A percentile compares a stretch with the other conserved stretches of the same genome.
Conservation (phyloP, 2,797 vertebrate genomes). For the Scleropages formosus region DNA sequence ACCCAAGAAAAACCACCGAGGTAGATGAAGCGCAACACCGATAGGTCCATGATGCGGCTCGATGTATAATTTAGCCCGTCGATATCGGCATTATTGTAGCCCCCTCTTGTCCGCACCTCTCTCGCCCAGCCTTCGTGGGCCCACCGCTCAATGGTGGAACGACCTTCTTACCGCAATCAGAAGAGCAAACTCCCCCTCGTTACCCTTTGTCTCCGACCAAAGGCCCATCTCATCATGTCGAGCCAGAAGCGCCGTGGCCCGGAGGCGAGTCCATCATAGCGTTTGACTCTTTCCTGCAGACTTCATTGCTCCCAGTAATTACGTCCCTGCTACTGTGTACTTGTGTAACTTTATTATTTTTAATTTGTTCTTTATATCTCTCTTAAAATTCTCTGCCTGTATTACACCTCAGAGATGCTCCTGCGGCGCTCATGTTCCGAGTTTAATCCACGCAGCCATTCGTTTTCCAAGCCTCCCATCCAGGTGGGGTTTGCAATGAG, state of each 20-base stretch:
- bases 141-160: background rate
- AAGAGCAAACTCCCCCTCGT: background rate
- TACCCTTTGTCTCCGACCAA: background rate
- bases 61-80: no score
- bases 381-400: slow-evolving; percentile 1
- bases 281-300: background rate
- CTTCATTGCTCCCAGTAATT: background rate
- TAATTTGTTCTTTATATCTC: slow-evolving; percentile 5
- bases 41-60: no score
- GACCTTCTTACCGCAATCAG: slow-evolving; percentile 6
- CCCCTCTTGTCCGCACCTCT: background rate
- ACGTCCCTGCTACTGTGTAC: background rate
- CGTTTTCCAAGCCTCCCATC: background rate
- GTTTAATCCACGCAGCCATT: background rate
- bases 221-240: background rate
- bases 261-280: background rate
- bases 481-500: no score
- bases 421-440: background rate
- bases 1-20: no score
- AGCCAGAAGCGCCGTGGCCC: background rate
- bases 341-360: slow-evolving; percentile 3
- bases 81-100: background rate
- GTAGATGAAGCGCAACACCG: no score
- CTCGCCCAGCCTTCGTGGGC: background rate
- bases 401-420: background rate